These are phyloP conservation scores for Siniperca undulata DNA, from an alignment of 2,797 vertebrate genomes.

Conservation along the genomic window DNA sequence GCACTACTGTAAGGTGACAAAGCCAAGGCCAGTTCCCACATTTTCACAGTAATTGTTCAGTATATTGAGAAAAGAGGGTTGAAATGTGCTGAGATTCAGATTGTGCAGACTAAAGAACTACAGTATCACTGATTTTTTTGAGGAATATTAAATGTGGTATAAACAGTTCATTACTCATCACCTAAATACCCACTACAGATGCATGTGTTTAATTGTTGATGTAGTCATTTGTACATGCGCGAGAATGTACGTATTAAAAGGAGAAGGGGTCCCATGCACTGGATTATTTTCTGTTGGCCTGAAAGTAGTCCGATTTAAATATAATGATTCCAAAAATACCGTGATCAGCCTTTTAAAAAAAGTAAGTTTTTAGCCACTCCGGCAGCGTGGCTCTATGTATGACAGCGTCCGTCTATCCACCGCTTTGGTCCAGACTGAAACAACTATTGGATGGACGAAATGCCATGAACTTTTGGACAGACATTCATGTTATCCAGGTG, in stretches of 20 bases:
- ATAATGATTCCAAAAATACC: too few species aligned
- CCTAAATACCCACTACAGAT: too few species aligned
- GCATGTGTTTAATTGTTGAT: background rate
- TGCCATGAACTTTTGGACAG: background rate
- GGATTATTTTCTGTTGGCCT: background rate
- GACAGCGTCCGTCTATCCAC: too few species aligned
- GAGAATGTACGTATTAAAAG: background rate
- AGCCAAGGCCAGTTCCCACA: background rate
- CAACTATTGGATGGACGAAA: too few species aligned
- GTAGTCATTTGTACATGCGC: background rate
- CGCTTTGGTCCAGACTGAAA: too few species aligned
- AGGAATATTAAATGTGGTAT: background rate
- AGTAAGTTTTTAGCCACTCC: too few species aligned
- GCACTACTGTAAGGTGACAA: background rate
- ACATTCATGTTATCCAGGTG: too few species aligned
- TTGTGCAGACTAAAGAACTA: background rate
- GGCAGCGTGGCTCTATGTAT: too few species aligned
- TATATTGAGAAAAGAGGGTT: background rate
- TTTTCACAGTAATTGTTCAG: background rate
- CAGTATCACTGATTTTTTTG: background rate
- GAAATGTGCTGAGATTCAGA: constrained; percentile 8
- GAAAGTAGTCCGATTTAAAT: background rate
- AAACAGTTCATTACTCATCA: background rate
- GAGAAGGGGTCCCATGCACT: background rate
- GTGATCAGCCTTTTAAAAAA: too few species aligned